These are phyloP conservation scores for Hermodice carunculata DNA, from an alignment of 2,888 invertebrate species.

Conservation along the genomic window DNA sequence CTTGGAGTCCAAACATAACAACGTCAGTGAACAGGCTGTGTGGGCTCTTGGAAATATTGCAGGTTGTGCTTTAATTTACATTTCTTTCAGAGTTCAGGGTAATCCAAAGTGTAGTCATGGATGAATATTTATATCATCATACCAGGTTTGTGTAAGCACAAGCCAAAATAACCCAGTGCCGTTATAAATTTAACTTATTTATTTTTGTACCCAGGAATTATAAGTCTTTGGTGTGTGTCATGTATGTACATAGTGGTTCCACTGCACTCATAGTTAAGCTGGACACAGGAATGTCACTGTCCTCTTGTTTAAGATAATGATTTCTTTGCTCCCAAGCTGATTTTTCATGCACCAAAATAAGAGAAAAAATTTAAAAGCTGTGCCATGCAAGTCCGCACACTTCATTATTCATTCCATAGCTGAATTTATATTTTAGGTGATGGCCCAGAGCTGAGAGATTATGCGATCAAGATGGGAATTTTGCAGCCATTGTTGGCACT, in stretches of 20 bases:
- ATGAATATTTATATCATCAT: no score
- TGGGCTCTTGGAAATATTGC: constrained; percentile 99
- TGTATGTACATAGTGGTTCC: no score
- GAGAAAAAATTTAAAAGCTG: neutral
- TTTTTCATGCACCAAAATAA: neutral
- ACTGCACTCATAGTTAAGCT: no score
- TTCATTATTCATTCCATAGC: neutral
- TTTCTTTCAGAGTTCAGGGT: neutral
- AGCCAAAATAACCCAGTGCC: no score
- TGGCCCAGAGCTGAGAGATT: constrained; percentile 79
- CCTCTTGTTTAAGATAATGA: no score
- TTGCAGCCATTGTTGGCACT: constrained; percentile 80
- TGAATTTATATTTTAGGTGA: constrained; percentile 62
- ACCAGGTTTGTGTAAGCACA: no score
- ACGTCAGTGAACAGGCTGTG: constrained; percentile 82
- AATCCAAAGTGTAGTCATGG: neutral
- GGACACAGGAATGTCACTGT: no score
- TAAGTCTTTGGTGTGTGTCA: no score
- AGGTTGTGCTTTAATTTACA: constrained; percentile 75
- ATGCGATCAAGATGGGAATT: constrained; percentile 81
- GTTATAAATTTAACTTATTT: no score
- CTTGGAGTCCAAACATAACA: constrained; percentile 75
- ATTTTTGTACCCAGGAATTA: no score
- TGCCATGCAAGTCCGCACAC: neutral
- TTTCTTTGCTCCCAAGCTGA: no score